Conservation (phyloP, 2,113 vertebrate species). For the Vulpes vulpes region DNA sequence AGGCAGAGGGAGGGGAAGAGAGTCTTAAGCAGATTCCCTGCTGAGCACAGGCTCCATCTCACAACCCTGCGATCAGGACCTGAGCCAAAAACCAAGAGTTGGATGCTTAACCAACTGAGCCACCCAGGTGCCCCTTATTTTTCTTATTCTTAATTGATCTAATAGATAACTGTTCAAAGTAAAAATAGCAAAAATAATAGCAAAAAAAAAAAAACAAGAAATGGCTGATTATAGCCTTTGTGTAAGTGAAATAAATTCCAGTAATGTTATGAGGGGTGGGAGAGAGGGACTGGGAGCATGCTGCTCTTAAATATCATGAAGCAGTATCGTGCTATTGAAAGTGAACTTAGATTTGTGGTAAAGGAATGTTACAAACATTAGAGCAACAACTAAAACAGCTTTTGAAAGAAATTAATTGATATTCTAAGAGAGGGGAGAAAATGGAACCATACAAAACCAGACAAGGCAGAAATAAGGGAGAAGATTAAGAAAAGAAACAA, state of each 20-base stretch:
- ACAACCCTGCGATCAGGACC: neutral
- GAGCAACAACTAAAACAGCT: neutral
- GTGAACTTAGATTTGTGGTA: neutral
- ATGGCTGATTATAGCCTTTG: neutral
- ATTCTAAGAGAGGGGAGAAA: neutral
- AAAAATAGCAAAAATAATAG: neutral
- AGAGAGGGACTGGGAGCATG: neutral
- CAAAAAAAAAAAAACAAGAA: neutral
- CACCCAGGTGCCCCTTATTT: neutral
- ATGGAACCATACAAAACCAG: neutral
- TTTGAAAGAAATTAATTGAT: neutral
- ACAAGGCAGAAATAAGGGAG: neutral
- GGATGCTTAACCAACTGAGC: neutral
- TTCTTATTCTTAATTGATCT: constrained; percentile 17
- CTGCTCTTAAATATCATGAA: neutral
- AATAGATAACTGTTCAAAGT: neutral
- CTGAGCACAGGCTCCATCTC: neutral
- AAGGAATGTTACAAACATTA: neutral
- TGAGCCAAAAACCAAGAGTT: neutral
- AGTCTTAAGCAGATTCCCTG: neutral
- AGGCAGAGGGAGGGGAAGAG: neutral
- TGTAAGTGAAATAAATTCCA: neutral
- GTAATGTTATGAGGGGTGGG: neutral
- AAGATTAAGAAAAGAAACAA: neutral
- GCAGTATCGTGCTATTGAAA: neutral